Conservation (phyloP, 1,140 invertebrate species). For the Lutraria rhynchaena region DNA sequence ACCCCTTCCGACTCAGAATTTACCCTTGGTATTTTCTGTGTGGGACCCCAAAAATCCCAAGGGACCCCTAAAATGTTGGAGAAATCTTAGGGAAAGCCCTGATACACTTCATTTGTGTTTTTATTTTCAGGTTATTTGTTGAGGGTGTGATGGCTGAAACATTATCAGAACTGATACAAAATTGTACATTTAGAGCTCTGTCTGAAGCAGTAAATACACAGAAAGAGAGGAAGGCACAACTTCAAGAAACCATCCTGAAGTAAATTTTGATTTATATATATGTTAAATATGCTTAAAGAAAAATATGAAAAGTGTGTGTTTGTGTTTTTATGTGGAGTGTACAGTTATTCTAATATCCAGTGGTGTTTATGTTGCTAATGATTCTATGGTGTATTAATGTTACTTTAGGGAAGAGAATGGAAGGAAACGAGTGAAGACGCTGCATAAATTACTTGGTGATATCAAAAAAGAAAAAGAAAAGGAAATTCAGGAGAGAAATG, state of each 20-base stretch:
- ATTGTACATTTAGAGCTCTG: constrained; percentile 75
- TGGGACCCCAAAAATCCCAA: too few species aligned
- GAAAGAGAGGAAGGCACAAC: constrained; percentile 76
- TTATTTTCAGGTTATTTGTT: constrained; percentile 73
- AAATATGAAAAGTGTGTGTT: too few species aligned
- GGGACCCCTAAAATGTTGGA: too few species aligned
- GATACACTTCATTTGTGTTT: too few species aligned
- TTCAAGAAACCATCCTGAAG: constrained; percentile 76
- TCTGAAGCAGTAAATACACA: constrained; percentile 75
- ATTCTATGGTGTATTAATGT: too few species aligned
- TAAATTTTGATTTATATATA: constrained; percentile 47
- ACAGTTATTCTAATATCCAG: too few species aligned
- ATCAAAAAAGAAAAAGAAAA: constrained; percentile 80
- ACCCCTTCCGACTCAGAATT: too few species aligned
- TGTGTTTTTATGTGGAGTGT: too few species aligned
- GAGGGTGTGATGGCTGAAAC: constrained; percentile 75
- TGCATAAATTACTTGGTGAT: constrained; percentile 76
- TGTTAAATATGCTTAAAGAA: constrained; percentile 15
- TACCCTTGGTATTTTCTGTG: too few species aligned
- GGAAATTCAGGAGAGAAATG: constrained; percentile 79
- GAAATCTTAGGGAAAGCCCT: too few species aligned
- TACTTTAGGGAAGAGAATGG: constrained; percentile 79
- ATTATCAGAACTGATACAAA: constrained; percentile 76
- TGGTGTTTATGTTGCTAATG: too few species aligned
- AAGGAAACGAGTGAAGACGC: constrained; percentile 72